Conservation (phyloP, 1,140 invertebrate genomes). For the Drosophila kurseongensis region DNA sequence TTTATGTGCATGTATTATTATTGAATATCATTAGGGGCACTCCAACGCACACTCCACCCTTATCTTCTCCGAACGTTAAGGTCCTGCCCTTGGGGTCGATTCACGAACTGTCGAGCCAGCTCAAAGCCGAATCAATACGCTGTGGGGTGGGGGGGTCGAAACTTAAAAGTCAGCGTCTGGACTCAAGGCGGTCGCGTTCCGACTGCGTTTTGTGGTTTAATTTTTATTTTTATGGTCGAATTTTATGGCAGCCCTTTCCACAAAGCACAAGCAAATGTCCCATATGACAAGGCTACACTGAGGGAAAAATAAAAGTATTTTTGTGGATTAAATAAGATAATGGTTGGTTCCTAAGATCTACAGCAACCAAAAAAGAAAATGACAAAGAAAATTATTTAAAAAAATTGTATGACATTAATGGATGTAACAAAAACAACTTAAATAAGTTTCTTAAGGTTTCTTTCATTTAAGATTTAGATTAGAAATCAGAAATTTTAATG, state of each 20-base stretch:
- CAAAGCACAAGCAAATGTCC: constrained; percentile 16
- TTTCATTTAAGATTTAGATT: no score
- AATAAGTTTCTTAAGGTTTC: no score
- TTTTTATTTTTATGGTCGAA: constrained; percentile 79
- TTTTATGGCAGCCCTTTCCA: constrained; percentile 59
- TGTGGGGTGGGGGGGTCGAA: not conserved
- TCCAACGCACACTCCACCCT: not conserved
- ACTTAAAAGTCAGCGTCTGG: constrained; percentile 38
- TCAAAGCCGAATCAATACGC: constrained; percentile 40
- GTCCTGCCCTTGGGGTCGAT: constrained; percentile 55
- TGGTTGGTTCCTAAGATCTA: no score
- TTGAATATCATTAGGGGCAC: constrained; percentile 76
- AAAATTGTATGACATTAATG: no score
- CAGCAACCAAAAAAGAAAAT: no score
- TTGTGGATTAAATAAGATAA: no score
- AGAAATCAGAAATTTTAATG: no score
- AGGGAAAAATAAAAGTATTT: not conserved
- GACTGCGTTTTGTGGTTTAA: constrained; percentile 79
- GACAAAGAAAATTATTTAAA: no score
- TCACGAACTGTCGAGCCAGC: constrained; percentile 41
- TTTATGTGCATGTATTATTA: constrained; percentile 77
- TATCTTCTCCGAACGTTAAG: constrained; percentile 41
- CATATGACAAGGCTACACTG: constrained; percentile 20
- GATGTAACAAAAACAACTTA: no score
- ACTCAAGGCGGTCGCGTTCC: constrained; percentile 40